A percentile compares a stretch with the other conserved stretches of the same genome.
Evolutionary conservation across 2,888 invertebrate species (phyloP).

Genomic region (Nymphalis c-album): DNA sequence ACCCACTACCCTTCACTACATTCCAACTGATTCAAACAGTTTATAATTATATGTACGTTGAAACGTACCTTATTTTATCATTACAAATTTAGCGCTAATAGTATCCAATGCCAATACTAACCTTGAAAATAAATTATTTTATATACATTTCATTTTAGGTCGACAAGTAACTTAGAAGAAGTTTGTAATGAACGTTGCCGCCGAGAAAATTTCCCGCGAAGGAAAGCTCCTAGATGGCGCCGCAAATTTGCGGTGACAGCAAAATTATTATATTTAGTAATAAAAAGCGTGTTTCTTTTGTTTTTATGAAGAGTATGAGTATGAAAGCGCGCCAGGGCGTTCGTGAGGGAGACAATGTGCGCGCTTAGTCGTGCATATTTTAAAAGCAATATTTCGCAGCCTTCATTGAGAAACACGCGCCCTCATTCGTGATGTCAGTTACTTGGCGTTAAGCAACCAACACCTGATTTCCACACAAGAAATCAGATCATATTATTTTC

Average conservation of each 20-base stretch:
- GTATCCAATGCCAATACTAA: neutral
- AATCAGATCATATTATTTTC: conserved; percentile 65
- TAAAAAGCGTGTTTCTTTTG: neutral
- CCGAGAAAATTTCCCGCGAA: conserved; percentile 21
- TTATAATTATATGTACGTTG: neutral
- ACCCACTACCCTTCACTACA: conserved; percentile 29
- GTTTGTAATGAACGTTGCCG: neutral
- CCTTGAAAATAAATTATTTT: neutral
- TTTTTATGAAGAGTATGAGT: conserved; percentile 16
- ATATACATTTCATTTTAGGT: neutral
- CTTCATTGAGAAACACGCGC: conserved; percentile 77
- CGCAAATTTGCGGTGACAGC: conserved; percentile 46
- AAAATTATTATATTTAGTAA: conserved; percentile 16
- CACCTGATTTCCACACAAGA: conserved; percentile 74
- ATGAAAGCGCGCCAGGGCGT: conserved; percentile 32
- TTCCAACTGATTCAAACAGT: conserved; percentile 2
- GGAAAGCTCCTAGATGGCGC: conserved; percentile 41
- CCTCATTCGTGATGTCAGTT: conserved; percentile 76
- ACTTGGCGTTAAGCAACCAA: conserved; percentile 71
- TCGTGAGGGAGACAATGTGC: conserved; percentile 58
- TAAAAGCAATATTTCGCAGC: conserved; percentile 77
- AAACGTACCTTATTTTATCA: neutral
- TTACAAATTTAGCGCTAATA: no score
- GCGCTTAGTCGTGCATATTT: conserved; percentile 75
- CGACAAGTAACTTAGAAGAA: neutral